phyloP scores from a whole-genome alignment of 2,888 invertebrate genomes.

The Mythimna loreyi region DNA sequence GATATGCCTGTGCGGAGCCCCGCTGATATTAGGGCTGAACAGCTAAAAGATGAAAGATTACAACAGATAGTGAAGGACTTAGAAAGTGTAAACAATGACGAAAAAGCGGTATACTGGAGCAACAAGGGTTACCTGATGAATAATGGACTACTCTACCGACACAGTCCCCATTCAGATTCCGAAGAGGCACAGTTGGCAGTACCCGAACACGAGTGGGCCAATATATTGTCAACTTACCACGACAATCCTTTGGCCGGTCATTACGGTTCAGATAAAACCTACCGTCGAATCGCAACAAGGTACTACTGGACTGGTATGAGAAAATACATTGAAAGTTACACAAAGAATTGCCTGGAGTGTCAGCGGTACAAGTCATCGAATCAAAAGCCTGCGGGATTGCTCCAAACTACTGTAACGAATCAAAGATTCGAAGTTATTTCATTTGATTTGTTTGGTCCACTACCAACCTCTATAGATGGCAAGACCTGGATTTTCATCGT shows the following conservation, averaged over 20 bases:
- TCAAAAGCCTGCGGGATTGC: not conserved
- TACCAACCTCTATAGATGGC: conserved; percentile 6
- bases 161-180: conserved; percentile 17
- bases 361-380: not conserved
- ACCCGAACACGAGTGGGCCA: conserved; percentile 37
- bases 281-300: conserved; percentile 4
- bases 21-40: conserved; percentile 24
- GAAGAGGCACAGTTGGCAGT: conserved; percentile 39
- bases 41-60: conserved; percentile 33
- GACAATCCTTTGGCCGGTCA: conserved; percentile 45
- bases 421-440: not conserved
- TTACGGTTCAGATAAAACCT: conserved; percentile 33
- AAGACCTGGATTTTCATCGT: conserved; percentile 25
- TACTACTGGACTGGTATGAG: conserved; percentile 28
- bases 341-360: not conserved
- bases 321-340: not conserved
- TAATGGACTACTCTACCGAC: conserved; percentile 36
- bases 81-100: conserved; percentile 13
- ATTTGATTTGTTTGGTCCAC: conserved; percentile 20
- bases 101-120: conserved; percentile 32
- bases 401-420: not conserved
- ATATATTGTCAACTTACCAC: conserved; percentile 32
- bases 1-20: conserved; percentile 6
- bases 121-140: conserved; percentile 33
- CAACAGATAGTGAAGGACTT: conserved; percentile 25